Evolutionary conservation across 2,113 vertebrate species (phyloP), one percentile per base, ranked within the genome.

Genomic region (Glaucidium brasilianum): DNA sequence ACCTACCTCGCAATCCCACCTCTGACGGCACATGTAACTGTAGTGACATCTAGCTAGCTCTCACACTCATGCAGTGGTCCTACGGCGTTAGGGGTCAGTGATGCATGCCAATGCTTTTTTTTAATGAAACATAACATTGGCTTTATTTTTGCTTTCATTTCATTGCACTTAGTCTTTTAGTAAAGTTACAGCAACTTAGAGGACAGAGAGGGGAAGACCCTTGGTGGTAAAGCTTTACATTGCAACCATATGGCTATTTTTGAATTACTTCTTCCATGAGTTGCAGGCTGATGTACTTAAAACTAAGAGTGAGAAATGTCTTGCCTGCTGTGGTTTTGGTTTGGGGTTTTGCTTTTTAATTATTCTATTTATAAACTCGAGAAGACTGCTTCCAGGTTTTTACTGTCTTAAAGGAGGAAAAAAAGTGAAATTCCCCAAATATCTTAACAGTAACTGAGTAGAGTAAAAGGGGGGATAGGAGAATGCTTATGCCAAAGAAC

Each of bases 1-100:
- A 34, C 4, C 1, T 22, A 2, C 6, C 4, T 63, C 75, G 62
- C 37, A 59, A 2, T 89, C 11, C 11, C 22, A n/a, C 35, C 67
- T 91, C 58, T 41, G 53, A 45, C 39, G 35, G 62, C 26, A 22
- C 8, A 5, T 0, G 0, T 29, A 41, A 56, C 20, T 22, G 15
- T 18, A 30, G 64, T 67, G 62, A 39, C 43, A 37, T 13, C 47
- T 60, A 53, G 10, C 27, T 77, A 15, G 43, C 37, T 71, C 22
- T 41, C 60, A 30, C 34, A 12, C 50, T 60, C 41, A 10, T 0
- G 0, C 11, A 17, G 23, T 0, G 1, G 16, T 5, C 6, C 0
- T 27, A 30, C 94, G 16, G n/a, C 43, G 12, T 12, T 41, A 30
- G 21, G 21, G 55, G 15, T 52, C 37, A 32, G 49, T n/a, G 37